Percentiles rank a stretch among this genome's conserved stretches.
Evolutionary conservation across 2,888 invertebrate species (phyloP).

Genomic region (Cephalotes varians): DNA sequence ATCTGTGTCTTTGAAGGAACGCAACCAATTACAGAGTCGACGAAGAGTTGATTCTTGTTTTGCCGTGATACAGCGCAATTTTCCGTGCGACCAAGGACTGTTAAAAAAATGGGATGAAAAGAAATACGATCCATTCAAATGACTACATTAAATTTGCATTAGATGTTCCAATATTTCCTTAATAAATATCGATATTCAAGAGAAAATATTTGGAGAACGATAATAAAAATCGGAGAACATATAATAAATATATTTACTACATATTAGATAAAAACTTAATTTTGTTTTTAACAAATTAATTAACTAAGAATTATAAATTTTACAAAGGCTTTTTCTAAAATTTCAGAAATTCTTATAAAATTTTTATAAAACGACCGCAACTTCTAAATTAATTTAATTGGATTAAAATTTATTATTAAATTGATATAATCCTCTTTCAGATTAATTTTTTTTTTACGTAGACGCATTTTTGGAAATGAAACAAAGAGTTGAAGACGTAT

Average conservation of each 20-base stretch:
- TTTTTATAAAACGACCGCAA: neutral
- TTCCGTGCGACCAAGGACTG: neutral
- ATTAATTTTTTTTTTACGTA: neutral
- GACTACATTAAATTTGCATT: neutral
- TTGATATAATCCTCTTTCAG: neutral
- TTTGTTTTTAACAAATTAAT: neutral
- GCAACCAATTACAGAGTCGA: slow-evolving; percentile 29
- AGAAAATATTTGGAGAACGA: neutral
- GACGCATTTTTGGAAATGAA: neutral
- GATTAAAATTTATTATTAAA: neutral
- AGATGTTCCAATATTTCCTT: neutral
- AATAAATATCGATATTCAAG: neutral
- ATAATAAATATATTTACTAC: neutral
- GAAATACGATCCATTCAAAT: neutral
- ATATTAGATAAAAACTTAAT: neutral
- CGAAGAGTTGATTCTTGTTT: neutral
- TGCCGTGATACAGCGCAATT: neutral
- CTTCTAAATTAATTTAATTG: neutral
- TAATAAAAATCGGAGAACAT: neutral
- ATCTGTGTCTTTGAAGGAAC: neutral
- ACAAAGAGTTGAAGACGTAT: no score
- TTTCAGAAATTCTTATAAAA: neutral
- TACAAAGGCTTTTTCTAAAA: neutral
- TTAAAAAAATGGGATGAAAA: neutral
- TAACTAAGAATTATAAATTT: neutral